phyloP scores from a whole-genome alignment of 2,113 vertebrate species.

The Tachycineta bicolor region DNA sequence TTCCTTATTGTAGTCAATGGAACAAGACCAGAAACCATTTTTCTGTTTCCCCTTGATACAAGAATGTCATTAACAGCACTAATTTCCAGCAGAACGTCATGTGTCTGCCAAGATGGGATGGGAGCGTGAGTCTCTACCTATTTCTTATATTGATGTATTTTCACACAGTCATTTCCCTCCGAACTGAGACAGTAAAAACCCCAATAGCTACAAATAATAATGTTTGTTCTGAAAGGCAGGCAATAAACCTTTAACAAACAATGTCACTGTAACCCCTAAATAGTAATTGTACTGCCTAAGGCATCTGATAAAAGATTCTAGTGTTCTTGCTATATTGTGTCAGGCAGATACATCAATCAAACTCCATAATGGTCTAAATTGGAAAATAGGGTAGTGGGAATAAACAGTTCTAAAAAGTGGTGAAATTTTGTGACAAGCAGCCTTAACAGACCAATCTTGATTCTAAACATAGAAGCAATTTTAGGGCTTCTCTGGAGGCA shows the following conservation, averaged over 20 bases:
- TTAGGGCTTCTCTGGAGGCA: slow-evolving; percentile 71
- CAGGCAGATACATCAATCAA: slow-evolving; percentile 70
- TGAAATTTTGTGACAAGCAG: slow-evolving; percentile 73
- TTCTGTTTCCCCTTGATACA: neutral
- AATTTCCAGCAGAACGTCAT: neutral
- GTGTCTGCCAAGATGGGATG: neutral
- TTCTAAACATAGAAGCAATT: slow-evolving; percentile 86
- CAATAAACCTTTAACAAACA: slow-evolving; percentile 13
- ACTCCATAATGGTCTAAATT: slow-evolving; percentile 65
- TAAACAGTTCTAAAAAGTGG: slow-evolving; percentile 77
- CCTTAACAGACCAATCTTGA: slow-evolving; percentile 77
- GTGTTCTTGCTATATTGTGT: slow-evolving; percentile 44
- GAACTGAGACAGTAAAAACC: neutral
- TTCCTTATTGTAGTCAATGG: neutral
- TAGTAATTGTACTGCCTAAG: slow-evolving; percentile 13
- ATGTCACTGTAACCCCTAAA: slow-evolving; percentile 29
- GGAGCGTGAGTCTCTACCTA: neutral
- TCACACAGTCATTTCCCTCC: neutral
- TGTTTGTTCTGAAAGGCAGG: slow-evolving; percentile 42
- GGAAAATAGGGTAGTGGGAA: slow-evolving; percentile 66
- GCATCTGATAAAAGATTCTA: slow-evolving; percentile 43
- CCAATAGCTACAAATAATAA: slow-evolving; percentile 9
- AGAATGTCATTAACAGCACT: neutral
- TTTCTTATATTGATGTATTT: neutral
- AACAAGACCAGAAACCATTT: neutral